Evolutionary conservation across 2,888 invertebrate species (phyloP).

Genomic region (Slavum lentiscoides): DNA sequence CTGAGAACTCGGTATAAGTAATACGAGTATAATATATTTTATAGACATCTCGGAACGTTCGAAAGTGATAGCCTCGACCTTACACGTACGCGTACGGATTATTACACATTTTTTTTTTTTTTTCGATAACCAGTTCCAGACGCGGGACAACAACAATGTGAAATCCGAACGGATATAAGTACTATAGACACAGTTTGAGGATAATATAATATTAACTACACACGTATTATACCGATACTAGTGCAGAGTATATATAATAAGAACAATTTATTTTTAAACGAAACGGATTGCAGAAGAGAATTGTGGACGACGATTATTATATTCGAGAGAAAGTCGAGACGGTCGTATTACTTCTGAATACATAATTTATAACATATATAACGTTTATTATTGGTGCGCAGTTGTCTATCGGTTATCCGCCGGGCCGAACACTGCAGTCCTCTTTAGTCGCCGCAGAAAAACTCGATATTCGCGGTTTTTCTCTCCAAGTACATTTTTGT

Average conservation of each 20-base stretch:
- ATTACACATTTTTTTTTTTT: neutral
- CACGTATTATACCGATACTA: no score
- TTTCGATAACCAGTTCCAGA: neutral
- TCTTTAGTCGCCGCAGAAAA: no score
- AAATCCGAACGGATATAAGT: constrained; percentile 8
- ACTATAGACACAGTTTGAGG: no score
- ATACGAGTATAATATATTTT: no score
- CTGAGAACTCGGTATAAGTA: no score
- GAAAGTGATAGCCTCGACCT: constrained; percentile 7
- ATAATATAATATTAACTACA: no score
- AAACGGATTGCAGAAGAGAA: neutral
- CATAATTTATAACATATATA: neutral
- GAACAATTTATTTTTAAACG: neutral
- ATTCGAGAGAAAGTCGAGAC: constrained; percentile 23
- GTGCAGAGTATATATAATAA: no score
- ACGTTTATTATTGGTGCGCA: no score
- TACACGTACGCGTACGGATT: neutral
- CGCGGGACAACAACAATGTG: neutral
- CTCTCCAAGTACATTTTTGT: no score
- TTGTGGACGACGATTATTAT: constrained; percentile 23
- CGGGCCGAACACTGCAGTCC: no score
- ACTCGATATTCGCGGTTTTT: no score
- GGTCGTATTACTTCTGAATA: constrained; percentile 18
- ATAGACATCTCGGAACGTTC: neutral
- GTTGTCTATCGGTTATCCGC: no score